Percentiles rank a stretch among this genome's conserved stretches.
Evolutionary conservation across 2,113 vertebrate species (phyloP).

Genomic region (Tiliqua scincoides): DNA sequence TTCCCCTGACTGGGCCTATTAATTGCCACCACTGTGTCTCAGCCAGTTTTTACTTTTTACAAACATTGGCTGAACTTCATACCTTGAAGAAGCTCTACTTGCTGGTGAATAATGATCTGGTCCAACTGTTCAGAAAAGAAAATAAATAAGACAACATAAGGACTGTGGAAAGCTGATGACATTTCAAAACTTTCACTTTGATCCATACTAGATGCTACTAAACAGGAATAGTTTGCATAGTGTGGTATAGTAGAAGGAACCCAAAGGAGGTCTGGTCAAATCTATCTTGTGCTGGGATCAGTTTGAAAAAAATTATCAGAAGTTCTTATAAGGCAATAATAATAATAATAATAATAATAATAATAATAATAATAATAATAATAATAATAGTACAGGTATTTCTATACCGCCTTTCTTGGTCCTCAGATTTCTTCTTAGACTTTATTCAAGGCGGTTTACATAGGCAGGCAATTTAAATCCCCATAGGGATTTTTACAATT

Average conservation of each 20-base stretch:
- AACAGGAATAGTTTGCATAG: background rate
- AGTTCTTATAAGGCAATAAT: background rate
- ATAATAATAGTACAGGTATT: no score
- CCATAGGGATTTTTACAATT: no score
- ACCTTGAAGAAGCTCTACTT: constrained; percentile 95
- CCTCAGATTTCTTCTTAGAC: no score
- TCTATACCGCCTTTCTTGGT: no score
- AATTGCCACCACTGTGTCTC: background rate
- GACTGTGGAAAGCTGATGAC: background rate
- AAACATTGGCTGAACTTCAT: constrained; percentile 24
- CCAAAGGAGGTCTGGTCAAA: background rate
- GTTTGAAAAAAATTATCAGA: background rate
- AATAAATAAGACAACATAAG: constrained; percentile 31
- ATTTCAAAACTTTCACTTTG: background rate
- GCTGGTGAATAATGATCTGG: constrained; percentile 94
- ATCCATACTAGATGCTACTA: background rate
- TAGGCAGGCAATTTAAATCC: no score
- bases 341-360: no score
- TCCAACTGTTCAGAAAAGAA: constrained; percentile 84
- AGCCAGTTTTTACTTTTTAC: background rate
- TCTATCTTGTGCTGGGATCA: background rate
- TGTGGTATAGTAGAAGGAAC: background rate
- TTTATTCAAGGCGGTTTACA: no score
- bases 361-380: no score
- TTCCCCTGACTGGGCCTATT: background rate